Base-by-base conservation (phyloP, 2,888 invertebrate species). In the Tinea semifulvella region DNA sequence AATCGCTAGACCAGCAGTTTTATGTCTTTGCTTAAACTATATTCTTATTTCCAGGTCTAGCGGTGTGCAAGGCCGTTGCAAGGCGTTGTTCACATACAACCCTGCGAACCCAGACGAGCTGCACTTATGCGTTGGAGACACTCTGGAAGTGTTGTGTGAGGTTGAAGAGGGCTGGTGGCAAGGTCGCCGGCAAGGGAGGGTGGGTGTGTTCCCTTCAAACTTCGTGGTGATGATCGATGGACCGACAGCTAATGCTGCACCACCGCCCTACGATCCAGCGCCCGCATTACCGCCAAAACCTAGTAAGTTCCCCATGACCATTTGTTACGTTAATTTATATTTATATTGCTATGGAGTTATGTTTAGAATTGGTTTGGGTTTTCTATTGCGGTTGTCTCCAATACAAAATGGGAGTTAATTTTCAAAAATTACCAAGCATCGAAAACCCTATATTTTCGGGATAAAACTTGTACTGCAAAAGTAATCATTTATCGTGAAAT, bases 151-250 rank as follows among this genome's bases (percentile, higher is more conserved):
- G 53, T 82, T 96, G 52, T 92, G 90, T 53, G 96, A 96, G 85
- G 85, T 85, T 49, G 96, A 97, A 68, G 95, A 96, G 66, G 96
- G 96, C 22, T 96, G 94, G 95, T 88, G 90, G 82, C 96, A 96
- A 49, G 84, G 87, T 46, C 79, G 92, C 39, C 88, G 89, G 13
- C 68, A 65, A 64, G 92, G 91, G 35, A 88, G 87, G 61, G 84
- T 90, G 48, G 97, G 98, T 18, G 94, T 97, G 49, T 98, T 97
- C 69, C 98, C 97, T 3, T 97, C 96, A 5, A 98, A 98, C 83
- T 98, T 97, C 77, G 97, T 97, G 26, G 86, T 88, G 57, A 75
- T 83, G 60, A 73, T 88, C 52, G 85, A 85, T 44, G 20, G 43
- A 10, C 4, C 25, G 17, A n/a, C 43, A 17, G 16, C 16, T n/a